Percentiles rank a stretch among this genome's conserved stretches.
Conservation (phyloP, 2,888 invertebrate genomes). For the Entomobrya proxima region DNA sequence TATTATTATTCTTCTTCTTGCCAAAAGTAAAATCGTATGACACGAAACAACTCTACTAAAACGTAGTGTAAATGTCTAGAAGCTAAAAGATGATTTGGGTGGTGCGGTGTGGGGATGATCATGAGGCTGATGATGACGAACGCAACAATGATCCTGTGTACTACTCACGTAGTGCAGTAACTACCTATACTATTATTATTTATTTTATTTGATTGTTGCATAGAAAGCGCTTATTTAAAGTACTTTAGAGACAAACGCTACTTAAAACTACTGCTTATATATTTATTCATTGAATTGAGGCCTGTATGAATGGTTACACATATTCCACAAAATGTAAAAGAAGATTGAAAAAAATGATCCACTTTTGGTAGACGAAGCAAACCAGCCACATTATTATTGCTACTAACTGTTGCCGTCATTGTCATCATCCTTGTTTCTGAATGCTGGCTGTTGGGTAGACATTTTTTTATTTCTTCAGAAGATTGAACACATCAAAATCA, state of each 20-base stretch:
- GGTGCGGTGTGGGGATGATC: constrained; percentile 34
- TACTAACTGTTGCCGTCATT: constrained; percentile 2
- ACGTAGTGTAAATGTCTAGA: not conserved
- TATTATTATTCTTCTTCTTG: constrained; percentile 21
- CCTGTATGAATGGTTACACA: too few relatives aligned
- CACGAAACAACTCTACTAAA: constrained; percentile 23
- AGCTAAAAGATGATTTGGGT: constrained; percentile 25
- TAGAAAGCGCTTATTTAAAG: constrained; percentile 34
- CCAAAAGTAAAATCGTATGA: constrained; percentile 52
- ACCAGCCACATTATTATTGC: not conserved
- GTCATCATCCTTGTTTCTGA: too few relatives aligned
- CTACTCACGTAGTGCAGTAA: constrained; percentile 32
- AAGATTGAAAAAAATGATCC: constrained; percentile 38
- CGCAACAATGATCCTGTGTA: not conserved
- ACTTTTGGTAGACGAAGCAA: constrained; percentile 7
- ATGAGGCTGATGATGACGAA: not conserved
- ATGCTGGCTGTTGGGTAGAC: constrained; percentile 18
- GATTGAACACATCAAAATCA: constrained; percentile 24
- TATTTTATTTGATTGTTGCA: not conserved
- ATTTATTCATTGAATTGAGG: too few relatives aligned
- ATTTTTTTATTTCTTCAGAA: too few relatives aligned
- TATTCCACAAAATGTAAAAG: not conserved
- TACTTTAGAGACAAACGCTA: constrained; percentile 5
- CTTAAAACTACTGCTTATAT: too few relatives aligned
- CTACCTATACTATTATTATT: constrained; percentile 5